Conservation (phyloP, 2,113 vertebrate genomes). For the Eulemur macaco region DNA sequence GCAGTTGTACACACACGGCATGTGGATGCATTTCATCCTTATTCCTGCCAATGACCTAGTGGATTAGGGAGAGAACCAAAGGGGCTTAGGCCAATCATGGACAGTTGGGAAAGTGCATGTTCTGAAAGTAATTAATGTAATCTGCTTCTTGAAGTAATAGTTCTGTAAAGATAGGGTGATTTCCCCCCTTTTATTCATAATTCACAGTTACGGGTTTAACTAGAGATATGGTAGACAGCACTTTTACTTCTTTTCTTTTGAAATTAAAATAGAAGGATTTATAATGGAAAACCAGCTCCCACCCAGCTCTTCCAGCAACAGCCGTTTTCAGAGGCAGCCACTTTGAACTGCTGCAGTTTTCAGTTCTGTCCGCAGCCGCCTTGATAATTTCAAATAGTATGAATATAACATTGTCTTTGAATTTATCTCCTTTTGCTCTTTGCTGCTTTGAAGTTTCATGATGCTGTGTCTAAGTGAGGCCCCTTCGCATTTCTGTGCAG, state of each 20-base stretch:
- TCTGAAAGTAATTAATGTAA: background rate
- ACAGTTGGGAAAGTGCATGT: background rate
- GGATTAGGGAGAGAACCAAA: background rate
- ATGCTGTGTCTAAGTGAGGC: background rate
- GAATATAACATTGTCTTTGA: background rate
- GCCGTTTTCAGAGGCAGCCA: background rate
- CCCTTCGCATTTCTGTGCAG: background rate
- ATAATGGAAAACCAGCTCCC: background rate
- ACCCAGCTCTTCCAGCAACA: background rate
- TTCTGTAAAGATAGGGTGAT: background rate
- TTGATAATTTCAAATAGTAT: background rate
- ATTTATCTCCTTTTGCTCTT: background rate
- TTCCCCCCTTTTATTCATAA: background rate
- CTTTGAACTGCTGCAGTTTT: background rate
- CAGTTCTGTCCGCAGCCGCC: background rate
- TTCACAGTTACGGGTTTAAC: background rate
- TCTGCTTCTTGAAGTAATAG: background rate
- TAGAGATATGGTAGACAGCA: background rate
- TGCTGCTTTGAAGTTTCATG: background rate
- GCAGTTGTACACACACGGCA: background rate
- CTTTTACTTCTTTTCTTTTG: slow-evolving; percentile 19
- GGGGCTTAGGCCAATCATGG: background rate
- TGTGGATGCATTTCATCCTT: background rate
- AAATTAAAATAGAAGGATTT: background rate
- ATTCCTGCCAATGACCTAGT: background rate